Conservation (phyloP, 2,797 vertebrate species). For the Sitta carolinensis region DNA sequence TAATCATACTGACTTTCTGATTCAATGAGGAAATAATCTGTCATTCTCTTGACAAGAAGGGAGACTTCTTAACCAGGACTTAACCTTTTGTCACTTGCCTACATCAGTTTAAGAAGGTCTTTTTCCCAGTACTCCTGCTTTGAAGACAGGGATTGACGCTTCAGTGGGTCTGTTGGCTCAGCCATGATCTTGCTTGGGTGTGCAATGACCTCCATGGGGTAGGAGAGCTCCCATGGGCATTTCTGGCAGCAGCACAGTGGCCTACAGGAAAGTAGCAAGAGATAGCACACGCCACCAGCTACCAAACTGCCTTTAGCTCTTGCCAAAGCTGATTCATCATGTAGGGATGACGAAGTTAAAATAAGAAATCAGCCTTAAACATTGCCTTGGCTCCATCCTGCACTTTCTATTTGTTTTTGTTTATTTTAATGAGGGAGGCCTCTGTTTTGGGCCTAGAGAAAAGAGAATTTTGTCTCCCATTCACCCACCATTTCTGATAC, state of each 20-base stretch:
- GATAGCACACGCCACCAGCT: neutral
- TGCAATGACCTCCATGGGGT: neutral
- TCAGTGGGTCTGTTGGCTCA: neutral
- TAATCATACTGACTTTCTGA: neutral
- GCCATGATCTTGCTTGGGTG: neutral
- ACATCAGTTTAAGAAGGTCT: neutral
- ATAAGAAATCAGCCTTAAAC: neutral
- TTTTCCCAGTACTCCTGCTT: neutral
- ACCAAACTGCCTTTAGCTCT: neutral
- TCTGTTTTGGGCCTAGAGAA: neutral
- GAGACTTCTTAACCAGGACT: neutral
- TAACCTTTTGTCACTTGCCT: neutral
- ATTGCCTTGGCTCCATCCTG: neutral
- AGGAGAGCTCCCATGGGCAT: neutral
- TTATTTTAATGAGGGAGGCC: neutral
- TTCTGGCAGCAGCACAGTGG: neutral
- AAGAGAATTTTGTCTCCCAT: neutral
- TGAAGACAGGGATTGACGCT: neutral
- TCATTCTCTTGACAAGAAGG: accelerated
- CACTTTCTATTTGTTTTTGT: neutral
- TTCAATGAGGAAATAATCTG: neutral
- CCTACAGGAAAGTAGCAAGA: neutral
- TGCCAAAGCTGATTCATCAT: neutral
- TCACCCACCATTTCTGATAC: neutral
- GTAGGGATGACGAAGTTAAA: neutral